Conservation (phyloP, 2,113 vertebrate genomes). For the Indicator maculatus region DNA sequence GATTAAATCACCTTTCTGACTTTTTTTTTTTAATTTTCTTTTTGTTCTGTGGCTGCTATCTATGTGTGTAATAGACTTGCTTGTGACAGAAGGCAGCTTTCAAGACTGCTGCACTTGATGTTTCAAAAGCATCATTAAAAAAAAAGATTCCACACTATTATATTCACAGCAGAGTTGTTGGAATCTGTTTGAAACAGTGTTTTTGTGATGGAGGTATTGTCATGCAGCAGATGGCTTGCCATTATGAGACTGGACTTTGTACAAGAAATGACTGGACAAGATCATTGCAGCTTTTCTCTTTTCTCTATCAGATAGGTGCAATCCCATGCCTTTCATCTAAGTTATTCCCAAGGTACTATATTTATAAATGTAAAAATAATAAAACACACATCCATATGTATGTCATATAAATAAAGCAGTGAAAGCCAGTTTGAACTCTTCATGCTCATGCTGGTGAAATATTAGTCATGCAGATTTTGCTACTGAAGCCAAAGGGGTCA, state of each 20-base stretch:
- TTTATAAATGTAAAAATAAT: not conserved
- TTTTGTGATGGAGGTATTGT: not conserved
- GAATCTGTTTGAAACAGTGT: not conserved
- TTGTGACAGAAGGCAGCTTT: not conserved
- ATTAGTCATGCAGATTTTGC: not conserved
- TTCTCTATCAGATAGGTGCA: not conserved
- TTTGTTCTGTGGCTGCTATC: too few species aligned
- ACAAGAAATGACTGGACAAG: not conserved
- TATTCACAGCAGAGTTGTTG: not conserved
- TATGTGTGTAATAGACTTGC: not conserved
- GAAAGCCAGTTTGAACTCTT: not conserved
- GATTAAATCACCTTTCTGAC: not conserved
- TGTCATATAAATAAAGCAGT: not conserved
- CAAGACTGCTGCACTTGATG: not conserved
- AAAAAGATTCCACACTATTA: not conserved
- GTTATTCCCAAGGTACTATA: not conserved
- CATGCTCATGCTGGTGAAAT: not conserved
- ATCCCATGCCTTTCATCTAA: not conserved
- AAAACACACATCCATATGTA: not conserved
- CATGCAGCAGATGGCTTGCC: not conserved
- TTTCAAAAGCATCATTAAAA: not conserved
- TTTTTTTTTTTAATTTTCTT: not conserved
- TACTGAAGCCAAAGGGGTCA: not conserved
- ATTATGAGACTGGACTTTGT: rapidly evolving
- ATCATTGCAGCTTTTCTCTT: not conserved